These are phyloP conservation scores for Ganaspis sp. DNA, from an alignment of 1,140 invertebrate species.

Conservation along the genomic window DNA sequence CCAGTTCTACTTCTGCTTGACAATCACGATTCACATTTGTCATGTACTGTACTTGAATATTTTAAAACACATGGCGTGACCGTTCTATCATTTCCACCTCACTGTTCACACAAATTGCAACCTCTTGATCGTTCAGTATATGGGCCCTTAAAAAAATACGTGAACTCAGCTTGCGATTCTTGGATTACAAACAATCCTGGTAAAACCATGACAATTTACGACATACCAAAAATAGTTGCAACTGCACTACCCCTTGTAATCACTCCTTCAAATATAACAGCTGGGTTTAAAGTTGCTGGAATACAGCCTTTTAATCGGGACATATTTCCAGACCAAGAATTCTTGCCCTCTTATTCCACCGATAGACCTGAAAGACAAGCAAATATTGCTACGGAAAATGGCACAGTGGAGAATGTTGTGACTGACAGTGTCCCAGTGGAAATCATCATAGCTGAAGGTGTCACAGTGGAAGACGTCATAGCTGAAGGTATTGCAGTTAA, in stretches of 20 bases:
- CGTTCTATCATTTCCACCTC: constrained; percentile 72
- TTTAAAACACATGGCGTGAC: constrained; percentile 44
- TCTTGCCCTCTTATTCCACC: neutral
- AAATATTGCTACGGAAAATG: no score
- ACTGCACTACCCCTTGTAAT: constrained; percentile 67
- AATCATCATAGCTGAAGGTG: no score
- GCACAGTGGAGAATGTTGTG: no score
- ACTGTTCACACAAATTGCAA: constrained; percentile 72
- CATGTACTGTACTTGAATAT: neutral
- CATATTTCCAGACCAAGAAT: constrained; percentile 13
- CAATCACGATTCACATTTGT: constrained; percentile 14
- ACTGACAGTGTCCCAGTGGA: no score
- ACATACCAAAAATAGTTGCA: constrained; percentile 68
- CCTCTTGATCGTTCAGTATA: constrained; percentile 73
- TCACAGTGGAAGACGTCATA: neutral
- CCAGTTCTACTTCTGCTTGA: neutral
- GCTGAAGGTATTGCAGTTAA: neutral
- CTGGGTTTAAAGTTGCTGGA: constrained; percentile 58
- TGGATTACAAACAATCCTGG: constrained; percentile 68
- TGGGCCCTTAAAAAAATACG: constrained; percentile 69
- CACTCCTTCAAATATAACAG: constrained; percentile 69
- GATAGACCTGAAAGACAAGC: neutral
- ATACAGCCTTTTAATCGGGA: constrained; percentile 62
- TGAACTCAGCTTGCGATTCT: constrained; percentile 57
- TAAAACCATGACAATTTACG: constrained; percentile 73